Conservation (phyloP, 2,888 invertebrate species). For the Chironomus tentans region DNA sequence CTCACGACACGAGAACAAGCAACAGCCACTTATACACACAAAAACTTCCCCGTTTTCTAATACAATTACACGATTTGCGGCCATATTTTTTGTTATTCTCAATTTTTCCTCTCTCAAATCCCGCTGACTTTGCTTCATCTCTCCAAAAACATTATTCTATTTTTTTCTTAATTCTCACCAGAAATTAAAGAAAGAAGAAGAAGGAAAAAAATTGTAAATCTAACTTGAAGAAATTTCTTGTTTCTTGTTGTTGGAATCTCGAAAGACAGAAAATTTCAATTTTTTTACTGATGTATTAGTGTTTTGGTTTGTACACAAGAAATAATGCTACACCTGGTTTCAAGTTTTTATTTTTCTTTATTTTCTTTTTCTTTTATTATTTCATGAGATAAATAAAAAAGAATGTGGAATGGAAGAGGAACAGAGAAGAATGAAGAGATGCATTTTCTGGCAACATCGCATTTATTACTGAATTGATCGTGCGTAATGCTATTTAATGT, state of each 20-base stretch:
- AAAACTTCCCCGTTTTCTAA: background rate
- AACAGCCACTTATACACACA: too few relatives aligned
- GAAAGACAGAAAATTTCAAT: too few relatives aligned
- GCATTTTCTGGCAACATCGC: background rate
- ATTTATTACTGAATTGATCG: background rate
- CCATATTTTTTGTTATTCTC: slow-evolving; percentile 15
- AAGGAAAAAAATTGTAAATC: background rate
- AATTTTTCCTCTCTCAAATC: background rate
- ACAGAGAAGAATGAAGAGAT: too few relatives aligned
- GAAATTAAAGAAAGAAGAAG: background rate
- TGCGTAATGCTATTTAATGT: too few relatives aligned
- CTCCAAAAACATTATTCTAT: background rate
- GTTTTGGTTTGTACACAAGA: background rate
- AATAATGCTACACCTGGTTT: background rate
- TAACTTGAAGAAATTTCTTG: background rate
- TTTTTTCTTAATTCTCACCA: background rate
- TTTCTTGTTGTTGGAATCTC: too few relatives aligned
- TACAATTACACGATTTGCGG: slow-evolving; percentile 7
- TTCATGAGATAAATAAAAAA: background rate
- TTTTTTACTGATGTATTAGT: background rate
- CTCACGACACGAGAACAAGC: too few relatives aligned
- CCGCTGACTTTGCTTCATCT: background rate
- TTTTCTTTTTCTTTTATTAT: background rate
- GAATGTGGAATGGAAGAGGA: background rate
- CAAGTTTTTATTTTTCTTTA: background rate